Conservation (phyloP, 1,140 invertebrate species). For the Drosophila truncata region DNA sequence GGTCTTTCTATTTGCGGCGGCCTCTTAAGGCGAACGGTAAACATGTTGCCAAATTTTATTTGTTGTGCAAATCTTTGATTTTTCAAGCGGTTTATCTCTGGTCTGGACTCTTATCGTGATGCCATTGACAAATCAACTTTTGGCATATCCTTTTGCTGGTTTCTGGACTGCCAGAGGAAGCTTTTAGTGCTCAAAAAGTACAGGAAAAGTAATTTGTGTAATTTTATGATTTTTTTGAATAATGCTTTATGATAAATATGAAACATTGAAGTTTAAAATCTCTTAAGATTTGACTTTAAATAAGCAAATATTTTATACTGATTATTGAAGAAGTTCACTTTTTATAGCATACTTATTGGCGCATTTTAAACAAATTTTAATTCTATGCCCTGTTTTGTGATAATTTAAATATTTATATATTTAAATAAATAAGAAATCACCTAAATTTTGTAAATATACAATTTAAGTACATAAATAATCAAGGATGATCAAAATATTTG, state of each 20-base stretch:
- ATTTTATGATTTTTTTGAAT: not conserved
- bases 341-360: not conserved
- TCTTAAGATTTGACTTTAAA: accelerated
- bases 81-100: conserved; percentile 66
- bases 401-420: no score
- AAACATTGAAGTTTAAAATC: not conserved
- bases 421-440: no score
- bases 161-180: not conserved
- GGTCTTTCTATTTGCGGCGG: conserved; percentile 29
- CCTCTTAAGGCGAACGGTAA: conserved; percentile 66
- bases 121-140: conserved; percentile 42
- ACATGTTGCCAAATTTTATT: conserved; percentile 73
- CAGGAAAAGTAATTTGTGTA: not conserved
- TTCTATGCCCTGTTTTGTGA: no score
- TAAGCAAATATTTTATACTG: not conserved
- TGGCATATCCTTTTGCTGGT: not conserved
- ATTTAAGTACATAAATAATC: no score
- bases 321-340: accelerated
- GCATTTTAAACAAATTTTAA: not conserved
- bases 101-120: conserved; percentile 39
- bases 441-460: no score
- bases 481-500: no score
- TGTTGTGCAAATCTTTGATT: conserved; percentile 74
- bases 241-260: not conserved
- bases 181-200: not conserved